Conservation (phyloP, 2,888 invertebrate genomes). For the Ellobium chinense region DNA sequence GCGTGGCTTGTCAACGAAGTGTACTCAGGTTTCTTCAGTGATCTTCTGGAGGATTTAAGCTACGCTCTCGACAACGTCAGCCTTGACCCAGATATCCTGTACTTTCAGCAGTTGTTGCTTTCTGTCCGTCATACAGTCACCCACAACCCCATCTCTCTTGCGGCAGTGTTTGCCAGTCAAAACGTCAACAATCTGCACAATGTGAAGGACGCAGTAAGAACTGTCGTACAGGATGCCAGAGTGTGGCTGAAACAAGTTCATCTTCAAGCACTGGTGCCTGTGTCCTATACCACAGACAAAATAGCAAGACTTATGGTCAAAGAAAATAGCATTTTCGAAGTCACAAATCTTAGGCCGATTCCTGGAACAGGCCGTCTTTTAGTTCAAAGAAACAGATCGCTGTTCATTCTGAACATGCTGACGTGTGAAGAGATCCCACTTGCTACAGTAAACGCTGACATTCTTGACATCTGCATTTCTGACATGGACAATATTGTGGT, state of each 20-base stretch:
- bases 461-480: slow-evolving; percentile 23
- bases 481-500: neutral
- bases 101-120: slow-evolving; percentile 43
- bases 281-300: slow-evolving; percentile 35
- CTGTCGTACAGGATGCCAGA: slow-evolving; percentile 41
- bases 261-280: slow-evolving; percentile 46
- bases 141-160: slow-evolving; percentile 50
- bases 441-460: slow-evolving; percentile 24
- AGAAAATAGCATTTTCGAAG: slow-evolving; percentile 16
- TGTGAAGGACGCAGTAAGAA: slow-evolving; percentile 18
- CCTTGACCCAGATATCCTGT: slow-evolving; percentile 49
- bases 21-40: slow-evolving; percentile 51
- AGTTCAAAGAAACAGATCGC: slow-evolving; percentile 21
- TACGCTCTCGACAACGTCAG: slow-evolving; percentile 47
- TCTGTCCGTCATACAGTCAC: slow-evolving; percentile 38
- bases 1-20: slow-evolving; percentile 53
- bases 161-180: slow-evolving; percentile 47
- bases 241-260: slow-evolving; percentile 54
- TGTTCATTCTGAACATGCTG: slow-evolving; percentile 33
- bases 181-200: slow-evolving; percentile 4
- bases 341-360: slow-evolving; percentile 18
- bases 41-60: slow-evolving; percentile 50
- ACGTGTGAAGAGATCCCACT: slow-evolving; percentile 40
- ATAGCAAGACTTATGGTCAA: slow-evolving; percentile 40
- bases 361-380: slow-evolving; percentile 23